A percentile compares a stretch with the other conserved stretches of the same genome.
Evolutionary conservation across 2,113 vertebrate genomes (phyloP).

Genomic region (Tachysurus vachellii): DNA sequence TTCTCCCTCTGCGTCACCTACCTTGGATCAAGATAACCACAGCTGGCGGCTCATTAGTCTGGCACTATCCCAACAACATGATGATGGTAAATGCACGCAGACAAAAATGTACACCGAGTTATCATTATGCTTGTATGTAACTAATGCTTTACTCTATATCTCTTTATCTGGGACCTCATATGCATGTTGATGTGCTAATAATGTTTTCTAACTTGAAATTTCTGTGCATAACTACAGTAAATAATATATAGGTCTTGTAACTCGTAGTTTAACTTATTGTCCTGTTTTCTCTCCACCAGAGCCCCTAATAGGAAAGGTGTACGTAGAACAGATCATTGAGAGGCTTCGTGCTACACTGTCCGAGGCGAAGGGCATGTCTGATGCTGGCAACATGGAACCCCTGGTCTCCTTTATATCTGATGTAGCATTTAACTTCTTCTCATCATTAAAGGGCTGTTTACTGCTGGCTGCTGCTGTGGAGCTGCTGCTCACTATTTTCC

Average conservation of each 20-base stretch:
- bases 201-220: background rate
- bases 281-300: slow-evolving; percentile 67
- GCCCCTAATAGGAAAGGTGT: slow-evolving; percentile 84
- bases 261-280: background rate
- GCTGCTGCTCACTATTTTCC: slow-evolving; percentile 89
- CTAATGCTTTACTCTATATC: background rate
- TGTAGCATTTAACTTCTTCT: slow-evolving; percentile 91
- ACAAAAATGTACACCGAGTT: background rate
- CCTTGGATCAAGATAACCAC: slow-evolving; percentile 70
- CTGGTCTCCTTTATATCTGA: slow-evolving; percentile 90
- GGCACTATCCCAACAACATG: slow-evolving; percentile 83
- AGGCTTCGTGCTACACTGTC: slow-evolving; percentile 86
- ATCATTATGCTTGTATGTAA: background rate
- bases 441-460: slow-evolving; percentile 82
- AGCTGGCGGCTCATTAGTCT: slow-evolving; percentile 87
- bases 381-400: slow-evolving; percentile 83
- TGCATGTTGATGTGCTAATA: background rate
- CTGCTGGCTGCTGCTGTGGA: slow-evolving; percentile 87
- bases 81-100: slow-evolving; percentile 74
- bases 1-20: slow-evolving; percentile 44
- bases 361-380: slow-evolving; percentile 83
- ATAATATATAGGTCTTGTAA: background rate
- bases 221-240: background rate
- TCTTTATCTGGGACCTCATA: background rate
- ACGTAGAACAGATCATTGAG: slow-evolving; percentile 87